phyloP scores from a whole-genome alignment of 2,888 invertebrate genomes.

The Cephonodes hylas region DNA sequence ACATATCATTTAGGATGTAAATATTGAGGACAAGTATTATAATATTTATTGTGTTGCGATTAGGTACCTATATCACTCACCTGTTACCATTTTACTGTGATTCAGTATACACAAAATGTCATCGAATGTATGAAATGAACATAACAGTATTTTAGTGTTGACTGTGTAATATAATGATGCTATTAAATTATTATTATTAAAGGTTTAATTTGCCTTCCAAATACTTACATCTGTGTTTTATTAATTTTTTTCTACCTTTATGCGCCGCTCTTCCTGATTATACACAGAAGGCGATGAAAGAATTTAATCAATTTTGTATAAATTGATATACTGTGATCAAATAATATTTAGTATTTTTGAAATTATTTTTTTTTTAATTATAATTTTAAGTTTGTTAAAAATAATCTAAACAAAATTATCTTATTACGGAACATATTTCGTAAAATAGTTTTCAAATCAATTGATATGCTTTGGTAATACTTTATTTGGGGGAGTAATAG shows the following conservation, averaged over 20 bases:
- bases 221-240: constrained; percentile 38
- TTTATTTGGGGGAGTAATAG: too few species aligned
- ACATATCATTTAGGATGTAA: constrained; percentile 74
- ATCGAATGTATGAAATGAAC: constrained; percentile 57
- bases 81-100: constrained; percentile 62
- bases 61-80: constrained; percentile 29
- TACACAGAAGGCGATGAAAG: too few species aligned
- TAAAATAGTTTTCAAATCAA: too few species aligned
- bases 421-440: too few species aligned
- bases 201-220: constrained; percentile 58
- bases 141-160: constrained; percentile 77
- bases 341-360: too few species aligned
- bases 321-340: too few species aligned
- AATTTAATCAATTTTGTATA: too few species aligned
- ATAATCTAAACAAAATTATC: too few species aligned
- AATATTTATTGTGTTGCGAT: constrained; percentile 39
- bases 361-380: too few species aligned
- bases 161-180: constrained; percentile 76
- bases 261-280: background rate
- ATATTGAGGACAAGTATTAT: constrained; percentile 72
- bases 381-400: too few species aligned
- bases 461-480: too few species aligned
- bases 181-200: constrained; percentile 78
- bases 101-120: constrained; percentile 59
- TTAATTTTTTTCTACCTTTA: constrained; percentile 23